Evolutionary conservation across 2,113 vertebrate genomes (phyloP).

Genomic region (Australoheros scitulus): DNA sequence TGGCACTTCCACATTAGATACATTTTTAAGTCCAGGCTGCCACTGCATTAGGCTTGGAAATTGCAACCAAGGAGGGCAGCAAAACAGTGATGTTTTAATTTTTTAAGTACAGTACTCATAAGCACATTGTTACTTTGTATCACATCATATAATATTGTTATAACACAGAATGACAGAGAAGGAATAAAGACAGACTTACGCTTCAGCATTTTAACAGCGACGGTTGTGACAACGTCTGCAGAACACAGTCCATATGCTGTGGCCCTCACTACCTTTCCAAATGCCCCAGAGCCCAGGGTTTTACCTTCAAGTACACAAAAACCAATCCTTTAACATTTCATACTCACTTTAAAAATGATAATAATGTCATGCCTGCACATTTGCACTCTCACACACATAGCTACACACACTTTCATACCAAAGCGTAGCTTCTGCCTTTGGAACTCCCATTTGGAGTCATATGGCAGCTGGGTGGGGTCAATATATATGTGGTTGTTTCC

Average conservation of each 20-base stretch:
- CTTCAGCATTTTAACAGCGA: constrained; percentile 99
- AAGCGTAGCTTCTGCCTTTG: constrained; percentile 93
- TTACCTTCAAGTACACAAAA: constrained; percentile 82
- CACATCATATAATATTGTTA: not conserved
- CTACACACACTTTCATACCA: constrained; percentile 76
- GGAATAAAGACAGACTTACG: constrained; percentile 79
- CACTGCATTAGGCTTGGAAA: no score
- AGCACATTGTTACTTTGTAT: not conserved
- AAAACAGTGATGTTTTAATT: not conserved
- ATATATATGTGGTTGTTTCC: constrained; percentile 96
- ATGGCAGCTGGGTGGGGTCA: constrained; percentile 93
- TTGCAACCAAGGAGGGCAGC: not conserved
- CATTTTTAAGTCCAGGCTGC: not conserved
- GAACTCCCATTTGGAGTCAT: constrained; percentile 96
- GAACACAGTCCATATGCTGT: constrained; percentile 93
- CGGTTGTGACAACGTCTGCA: constrained; percentile 87
- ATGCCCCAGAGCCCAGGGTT: constrained; percentile 93
- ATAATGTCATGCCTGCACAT: not conserved
- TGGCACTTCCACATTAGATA: no score
- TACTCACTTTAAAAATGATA: not conserved
- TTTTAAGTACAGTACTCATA: not conserved
- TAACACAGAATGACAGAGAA: not conserved
- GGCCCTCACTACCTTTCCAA: constrained; percentile 96
- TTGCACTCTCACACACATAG: not conserved
- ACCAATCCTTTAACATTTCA: not conserved